Percentiles rank a stretch among this genome's conserved stretches.
phyloP scores from a whole-genome alignment of 2,113 vertebrate species.

The Baryphthengus martii region DNA sequence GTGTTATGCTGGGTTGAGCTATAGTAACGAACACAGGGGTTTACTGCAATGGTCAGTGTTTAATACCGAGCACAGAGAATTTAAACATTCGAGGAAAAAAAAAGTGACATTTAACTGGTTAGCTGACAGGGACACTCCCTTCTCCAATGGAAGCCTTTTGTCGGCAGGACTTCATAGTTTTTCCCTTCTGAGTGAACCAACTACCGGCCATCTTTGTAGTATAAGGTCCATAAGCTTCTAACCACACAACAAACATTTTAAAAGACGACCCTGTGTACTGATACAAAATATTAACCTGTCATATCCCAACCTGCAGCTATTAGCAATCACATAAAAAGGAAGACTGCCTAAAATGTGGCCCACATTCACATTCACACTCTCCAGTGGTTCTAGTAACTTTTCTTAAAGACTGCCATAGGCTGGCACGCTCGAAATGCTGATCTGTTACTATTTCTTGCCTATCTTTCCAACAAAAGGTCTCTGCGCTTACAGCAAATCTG shows the following conservation, averaged over 20 bases:
- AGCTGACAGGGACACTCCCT: not conserved
- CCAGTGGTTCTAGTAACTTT: not conserved
- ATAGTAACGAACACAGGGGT: accelerated
- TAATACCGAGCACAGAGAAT: not conserved
- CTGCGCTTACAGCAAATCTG: not conserved
- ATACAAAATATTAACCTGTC: not conserved
- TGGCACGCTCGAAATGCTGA: not conserved
- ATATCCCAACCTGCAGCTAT: not conserved
- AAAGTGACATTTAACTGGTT: not conserved
- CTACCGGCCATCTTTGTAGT: not conserved
- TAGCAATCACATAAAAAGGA: not conserved
- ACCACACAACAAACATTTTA: not conserved
- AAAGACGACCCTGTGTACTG: accelerated
- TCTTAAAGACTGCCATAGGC: not conserved
- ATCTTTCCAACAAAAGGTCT: not conserved
- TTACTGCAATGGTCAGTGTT: not conserved
- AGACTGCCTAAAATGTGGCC: not conserved
- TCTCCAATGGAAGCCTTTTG: not conserved
- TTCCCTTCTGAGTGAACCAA: not conserved
- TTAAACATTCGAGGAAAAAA: not conserved
- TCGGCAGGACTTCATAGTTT: not conserved
- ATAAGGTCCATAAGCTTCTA: not conserved
- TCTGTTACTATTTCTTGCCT: not conserved
- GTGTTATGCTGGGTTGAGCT: not conserved
- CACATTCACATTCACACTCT: not conserved